Evolutionary conservation across 2,888 invertebrate species (phyloP), one percentile per base, ranked within the genome.

Genomic region (Ptycholaimellus sp.): DNA sequence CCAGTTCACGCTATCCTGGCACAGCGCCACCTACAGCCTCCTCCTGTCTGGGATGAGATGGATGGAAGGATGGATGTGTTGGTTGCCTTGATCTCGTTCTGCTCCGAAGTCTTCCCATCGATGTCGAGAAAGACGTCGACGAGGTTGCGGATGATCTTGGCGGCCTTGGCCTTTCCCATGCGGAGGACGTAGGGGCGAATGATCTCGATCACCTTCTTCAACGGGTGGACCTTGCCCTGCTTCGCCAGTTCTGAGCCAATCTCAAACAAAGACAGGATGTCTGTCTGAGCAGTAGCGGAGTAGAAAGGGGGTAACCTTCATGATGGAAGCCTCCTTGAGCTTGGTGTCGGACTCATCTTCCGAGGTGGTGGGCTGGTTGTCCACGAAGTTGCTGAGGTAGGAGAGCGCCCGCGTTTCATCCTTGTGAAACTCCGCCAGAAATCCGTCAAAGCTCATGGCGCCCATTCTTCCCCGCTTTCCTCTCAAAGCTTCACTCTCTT

Each of bases 91-190:
- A 52, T 5, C 16, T 31, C 31, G 5, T 18, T n/a, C n/a, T n/a
- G n/a, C n/a, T n/a, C n/a, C n/a, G n/a, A n/a, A n/a, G n/a, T n/a
- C n/a, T n/a, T n/a, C n/a, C n/a, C n/a, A n/a, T 93, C 87, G 64
- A 96, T 72, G 59, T 87, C 90, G 49, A 96, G 66, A 63, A 96
- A 96, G 66, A 85, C 74, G 61, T 99, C 96, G 11, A 96, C 90
- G 49, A 99, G 68, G 18, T 82, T 79, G 45, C 93, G 72, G 7
- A 99, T 93, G 52, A 99, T 66, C 64, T 96, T 96, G 1, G 93
- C 93, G 36, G 96, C 96, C 65, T 96, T 96, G 25, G 96, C 93
- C 68, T 96, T 96, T 60, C 90, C 90, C 56, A 96, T 82, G 50
- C 76, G 68, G 52, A 76, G 76, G 41, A 96, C 70, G 60, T 96